Evolutionary conservation across 2,797 vertebrate species (phyloP).

Genomic region (Perodicticus potto): DNA sequence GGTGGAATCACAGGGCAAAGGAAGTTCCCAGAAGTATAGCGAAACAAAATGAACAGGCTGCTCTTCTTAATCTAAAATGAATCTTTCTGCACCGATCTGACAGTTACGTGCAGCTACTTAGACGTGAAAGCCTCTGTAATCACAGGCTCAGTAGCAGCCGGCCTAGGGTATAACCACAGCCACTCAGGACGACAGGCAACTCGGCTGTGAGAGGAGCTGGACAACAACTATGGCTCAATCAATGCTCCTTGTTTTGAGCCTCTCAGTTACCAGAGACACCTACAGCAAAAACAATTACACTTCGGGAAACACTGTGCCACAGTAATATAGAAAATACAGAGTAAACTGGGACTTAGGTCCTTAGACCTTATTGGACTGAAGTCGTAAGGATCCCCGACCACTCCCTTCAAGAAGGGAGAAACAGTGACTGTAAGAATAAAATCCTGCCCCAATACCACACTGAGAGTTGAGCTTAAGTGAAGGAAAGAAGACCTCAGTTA

Average conservation of each 20-base stretch:
- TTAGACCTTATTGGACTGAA: no score
- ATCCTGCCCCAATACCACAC: neutral
- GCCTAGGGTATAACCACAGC: neutral
- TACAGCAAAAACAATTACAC: neutral
- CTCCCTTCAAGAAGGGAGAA: neutral
- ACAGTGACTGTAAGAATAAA: neutral
- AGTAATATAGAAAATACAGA: neutral
- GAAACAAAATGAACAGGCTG: neutral
- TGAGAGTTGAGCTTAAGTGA: neutral
- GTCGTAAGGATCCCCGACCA: neutral
- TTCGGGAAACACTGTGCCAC: accelerated
- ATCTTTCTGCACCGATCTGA: neutral
- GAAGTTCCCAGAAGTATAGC: neutral
- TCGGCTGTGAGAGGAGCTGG: neutral
- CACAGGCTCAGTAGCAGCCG: neutral
- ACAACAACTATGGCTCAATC: accelerated
- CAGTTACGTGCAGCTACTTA: neutral
- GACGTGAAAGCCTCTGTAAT: neutral
- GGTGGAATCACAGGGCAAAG: neutral
- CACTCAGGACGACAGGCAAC: neutral
- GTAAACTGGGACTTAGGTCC: no score
- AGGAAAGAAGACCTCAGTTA: neutral
- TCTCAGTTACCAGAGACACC: neutral
- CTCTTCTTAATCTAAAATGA: neutral
- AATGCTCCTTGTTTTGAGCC: accelerated